These are phyloP conservation scores for Mythimna ferrago DNA, from an alignment of 2,888 invertebrate genomes.

Conservation along the genomic window DNA sequence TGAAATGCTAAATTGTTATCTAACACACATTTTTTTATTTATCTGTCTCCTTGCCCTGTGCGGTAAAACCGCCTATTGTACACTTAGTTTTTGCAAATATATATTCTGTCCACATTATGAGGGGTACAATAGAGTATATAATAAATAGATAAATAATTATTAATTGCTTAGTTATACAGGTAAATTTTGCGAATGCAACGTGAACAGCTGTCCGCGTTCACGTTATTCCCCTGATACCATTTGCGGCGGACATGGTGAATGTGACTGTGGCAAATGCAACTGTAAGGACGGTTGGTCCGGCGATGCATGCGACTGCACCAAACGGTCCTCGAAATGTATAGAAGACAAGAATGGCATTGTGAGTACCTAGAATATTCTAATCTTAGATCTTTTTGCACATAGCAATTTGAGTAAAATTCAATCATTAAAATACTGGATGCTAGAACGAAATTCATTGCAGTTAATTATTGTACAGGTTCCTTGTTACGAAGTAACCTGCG, in stretches of 20 bases:
- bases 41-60: no score
- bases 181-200: conserved; percentile 78
- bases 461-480: not conserved
- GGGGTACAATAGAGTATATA: no score
- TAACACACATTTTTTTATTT: no score
- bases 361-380: conserved; percentile 37
- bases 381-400: not conserved
- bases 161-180: conserved; percentile 70
- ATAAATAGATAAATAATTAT: no score
- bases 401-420: not conserved
- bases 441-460: not conserved
- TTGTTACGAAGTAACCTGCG: no score
- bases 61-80: no score
- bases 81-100: no score
- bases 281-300: conserved; percentile 84
- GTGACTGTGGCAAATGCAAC: conserved; percentile 91
- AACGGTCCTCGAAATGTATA: conserved; percentile 58
- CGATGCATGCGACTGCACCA: conserved; percentile 80
- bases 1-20: no score
- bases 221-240: conserved; percentile 43
- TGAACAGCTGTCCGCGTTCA: conserved; percentile 73
- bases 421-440: not conserved
- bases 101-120: no score
- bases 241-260: conserved; percentile 92
- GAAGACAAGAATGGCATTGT: conserved; percentile 65